A percentile compares a stretch with the other conserved stretches of the same genome.
These are phyloP conservation scores for Hippocampus abdominalis DNA, from an alignment of 2,113 vertebrate genomes.

Conservation along the genomic window DNA sequence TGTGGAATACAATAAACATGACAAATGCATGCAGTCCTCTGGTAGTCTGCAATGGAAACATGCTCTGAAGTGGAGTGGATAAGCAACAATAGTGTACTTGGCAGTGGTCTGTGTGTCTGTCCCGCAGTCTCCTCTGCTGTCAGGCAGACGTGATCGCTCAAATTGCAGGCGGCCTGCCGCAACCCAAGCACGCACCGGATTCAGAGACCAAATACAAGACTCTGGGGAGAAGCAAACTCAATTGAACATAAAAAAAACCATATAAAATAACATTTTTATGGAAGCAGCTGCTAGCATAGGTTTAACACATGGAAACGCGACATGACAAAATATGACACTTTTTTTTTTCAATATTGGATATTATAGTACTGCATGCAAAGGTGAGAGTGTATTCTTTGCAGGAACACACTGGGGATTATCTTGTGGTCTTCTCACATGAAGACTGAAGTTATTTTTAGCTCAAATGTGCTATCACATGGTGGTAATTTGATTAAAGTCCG, in stretches of 20 bases:
- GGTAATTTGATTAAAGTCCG: constrained; percentile 7
- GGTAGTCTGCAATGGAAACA: constrained; percentile 40
- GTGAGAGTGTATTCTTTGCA: not conserved
- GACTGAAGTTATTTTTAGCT: constrained; percentile 2
- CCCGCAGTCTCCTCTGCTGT: constrained; percentile 33
- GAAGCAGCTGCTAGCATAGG: not conserved
- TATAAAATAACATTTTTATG: not conserved
- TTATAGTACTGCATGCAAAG: not conserved
- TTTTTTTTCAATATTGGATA: not conserved
- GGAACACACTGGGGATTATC: not conserved
- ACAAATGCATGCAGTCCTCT: constrained; percentile 10
- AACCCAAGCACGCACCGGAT: not conserved
- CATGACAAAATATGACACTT: not conserved
- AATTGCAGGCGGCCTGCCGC: not conserved
- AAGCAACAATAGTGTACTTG: constrained; percentile 31
- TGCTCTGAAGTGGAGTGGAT: constrained; percentile 27
- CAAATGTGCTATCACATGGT: constrained; percentile 6
- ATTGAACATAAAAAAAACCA: not conserved
- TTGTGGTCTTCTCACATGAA: not conserved
- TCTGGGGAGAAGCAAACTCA: not conserved
- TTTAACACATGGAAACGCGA: not conserved
- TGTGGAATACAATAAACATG: not conserved
- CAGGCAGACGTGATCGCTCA: constrained; percentile 16
- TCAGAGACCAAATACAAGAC: not conserved
- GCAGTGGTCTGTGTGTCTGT: constrained; percentile 43